These are phyloP conservation scores for Drosophila ananassae DNA, from an alignment of 1,140 invertebrate species.

Conservation along the genomic window DNA sequence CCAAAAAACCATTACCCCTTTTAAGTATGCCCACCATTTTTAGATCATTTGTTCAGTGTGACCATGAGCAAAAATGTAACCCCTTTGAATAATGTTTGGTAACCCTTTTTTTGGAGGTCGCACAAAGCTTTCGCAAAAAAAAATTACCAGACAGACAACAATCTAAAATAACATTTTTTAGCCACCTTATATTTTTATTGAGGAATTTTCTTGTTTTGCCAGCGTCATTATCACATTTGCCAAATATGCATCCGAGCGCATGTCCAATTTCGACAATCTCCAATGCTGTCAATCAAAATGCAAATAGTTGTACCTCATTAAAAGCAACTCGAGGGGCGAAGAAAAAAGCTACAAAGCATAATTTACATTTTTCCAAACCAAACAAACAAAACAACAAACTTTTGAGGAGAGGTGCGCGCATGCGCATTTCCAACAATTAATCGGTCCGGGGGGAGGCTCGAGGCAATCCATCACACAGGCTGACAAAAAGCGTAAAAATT, in stretches of 20 bases:
- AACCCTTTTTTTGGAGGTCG: slow-evolving; percentile 10
- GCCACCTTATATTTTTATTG: slow-evolving; percentile 14
- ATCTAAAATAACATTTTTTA: slow-evolving; percentile 13
- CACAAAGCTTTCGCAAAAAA: slow-evolving; percentile 1
- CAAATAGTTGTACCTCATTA: slow-evolving; percentile 74
- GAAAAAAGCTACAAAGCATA: slow-evolving; percentile 49
- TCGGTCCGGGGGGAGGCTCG: slow-evolving; percentile 34
- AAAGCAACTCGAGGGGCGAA: slow-evolving; percentile 33
- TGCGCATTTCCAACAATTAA: slow-evolving; percentile 70
- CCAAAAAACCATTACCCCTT: slow-evolving; percentile 3
- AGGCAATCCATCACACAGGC: slow-evolving; percentile 9
- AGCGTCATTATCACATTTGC: slow-evolving; percentile 69
- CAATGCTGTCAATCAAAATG: slow-evolving; percentile 78
- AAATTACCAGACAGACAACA: slow-evolving; percentile 40
- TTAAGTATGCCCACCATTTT: background rate
- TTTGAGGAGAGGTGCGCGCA: slow-evolving; percentile 45
- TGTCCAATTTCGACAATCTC: slow-evolving; percentile 71
- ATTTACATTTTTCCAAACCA: slow-evolving; percentile 71
- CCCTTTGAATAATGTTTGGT: slow-evolving; percentile 6
- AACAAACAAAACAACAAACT: slow-evolving; percentile 41
- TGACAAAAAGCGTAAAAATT: slow-evolving; percentile 57
- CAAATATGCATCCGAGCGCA: slow-evolving; percentile 67
- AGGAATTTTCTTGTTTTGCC: slow-evolving; percentile 23
- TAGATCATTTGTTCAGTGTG: slow-evolving; percentile 23
- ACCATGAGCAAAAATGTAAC: slow-evolving; percentile 18